phyloP scores from a whole-genome alignment of 1,140 invertebrate species.

The Neodiprion fabricii region DNA sequence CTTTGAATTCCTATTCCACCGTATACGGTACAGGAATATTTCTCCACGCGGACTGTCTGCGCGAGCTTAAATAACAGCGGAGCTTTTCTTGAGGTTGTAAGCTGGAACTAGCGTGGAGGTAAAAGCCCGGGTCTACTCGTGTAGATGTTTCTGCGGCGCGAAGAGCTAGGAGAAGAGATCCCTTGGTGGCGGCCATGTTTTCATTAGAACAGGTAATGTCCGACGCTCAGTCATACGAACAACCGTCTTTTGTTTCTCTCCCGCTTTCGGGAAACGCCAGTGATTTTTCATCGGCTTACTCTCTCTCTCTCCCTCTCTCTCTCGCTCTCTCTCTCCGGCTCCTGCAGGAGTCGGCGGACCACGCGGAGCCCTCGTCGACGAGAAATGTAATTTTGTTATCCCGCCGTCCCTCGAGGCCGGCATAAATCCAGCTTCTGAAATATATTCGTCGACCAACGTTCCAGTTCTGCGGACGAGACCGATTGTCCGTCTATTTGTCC shows the following conservation, averaged over 20 bases:
- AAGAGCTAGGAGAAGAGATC: background rate
- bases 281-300: conserved; percentile 50
- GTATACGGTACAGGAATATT: no score
- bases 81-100: no score
- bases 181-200: conserved; percentile 50
- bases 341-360: background rate
- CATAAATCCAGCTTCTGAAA: conserved; percentile 7
- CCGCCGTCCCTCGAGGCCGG: conserved; percentile 27
- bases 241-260: conserved; percentile 35
- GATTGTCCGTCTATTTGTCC: no score
- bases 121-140: no score
- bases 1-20: no score
- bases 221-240: conserved; percentile 47
- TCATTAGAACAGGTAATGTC: conserved; percentile 51
- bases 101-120: no score
- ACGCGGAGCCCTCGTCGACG: conserved; percentile 34
- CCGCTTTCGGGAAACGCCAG: conserved; percentile 43
- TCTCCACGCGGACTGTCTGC: no score
- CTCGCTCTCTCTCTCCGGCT: background rate
- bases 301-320: conserved; percentile 25
- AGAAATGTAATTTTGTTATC: conserved; percentile 49
- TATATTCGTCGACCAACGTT: background rate
- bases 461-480: no score
- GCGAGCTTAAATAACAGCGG: no score
- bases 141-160: background rate